phyloP scores from a whole-genome alignment of 2,797 vertebrate genomes.

The Sebastolobus alascanus region DNA sequence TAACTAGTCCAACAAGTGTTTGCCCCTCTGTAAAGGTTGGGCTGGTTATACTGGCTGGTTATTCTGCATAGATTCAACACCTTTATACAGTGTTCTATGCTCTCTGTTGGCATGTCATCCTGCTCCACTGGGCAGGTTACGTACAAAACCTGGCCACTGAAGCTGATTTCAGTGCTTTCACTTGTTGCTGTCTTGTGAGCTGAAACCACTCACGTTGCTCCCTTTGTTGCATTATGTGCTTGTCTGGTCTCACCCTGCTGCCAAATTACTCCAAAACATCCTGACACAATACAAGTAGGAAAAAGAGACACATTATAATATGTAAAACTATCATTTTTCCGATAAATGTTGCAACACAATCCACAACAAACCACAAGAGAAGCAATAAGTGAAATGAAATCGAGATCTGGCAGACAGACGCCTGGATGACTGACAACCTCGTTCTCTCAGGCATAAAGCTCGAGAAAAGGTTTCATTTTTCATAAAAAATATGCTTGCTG shows the following conservation, averaged over 20 bases:
- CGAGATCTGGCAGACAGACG: conserved; percentile 54
- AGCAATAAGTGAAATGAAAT: conserved; percentile 63
- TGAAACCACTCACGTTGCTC: conserved; percentile 35
- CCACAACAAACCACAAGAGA: conserved; percentile 48
- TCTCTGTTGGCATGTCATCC: neutral
- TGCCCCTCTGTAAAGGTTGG: neutral
- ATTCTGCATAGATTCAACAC: neutral
- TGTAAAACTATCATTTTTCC: conserved; percentile 54
- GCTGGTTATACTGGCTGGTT: neutral
- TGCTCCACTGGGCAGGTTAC: conserved; percentile 13
- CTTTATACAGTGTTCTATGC: neutral
- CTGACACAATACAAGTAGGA: conserved; percentile 35
- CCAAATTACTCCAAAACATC: conserved; percentile 61
- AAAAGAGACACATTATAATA: conserved; percentile 24
- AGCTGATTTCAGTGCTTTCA: conserved; percentile 20
- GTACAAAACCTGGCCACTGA: neutral
- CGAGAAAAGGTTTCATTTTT: conserved; percentile 59
- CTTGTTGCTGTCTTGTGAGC: conserved; percentile 18
- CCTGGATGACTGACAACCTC: conserved; percentile 45
- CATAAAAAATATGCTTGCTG: conserved; percentile 49
- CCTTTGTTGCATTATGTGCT: conserved; percentile 8
- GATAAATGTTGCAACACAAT: conserved; percentile 47
- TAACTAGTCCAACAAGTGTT: neutral
- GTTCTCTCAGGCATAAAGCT: conserved; percentile 35
- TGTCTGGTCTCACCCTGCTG: neutral